Conservation (phyloP, 2,888 invertebrate species). For the Nemoura dubitans region DNA sequence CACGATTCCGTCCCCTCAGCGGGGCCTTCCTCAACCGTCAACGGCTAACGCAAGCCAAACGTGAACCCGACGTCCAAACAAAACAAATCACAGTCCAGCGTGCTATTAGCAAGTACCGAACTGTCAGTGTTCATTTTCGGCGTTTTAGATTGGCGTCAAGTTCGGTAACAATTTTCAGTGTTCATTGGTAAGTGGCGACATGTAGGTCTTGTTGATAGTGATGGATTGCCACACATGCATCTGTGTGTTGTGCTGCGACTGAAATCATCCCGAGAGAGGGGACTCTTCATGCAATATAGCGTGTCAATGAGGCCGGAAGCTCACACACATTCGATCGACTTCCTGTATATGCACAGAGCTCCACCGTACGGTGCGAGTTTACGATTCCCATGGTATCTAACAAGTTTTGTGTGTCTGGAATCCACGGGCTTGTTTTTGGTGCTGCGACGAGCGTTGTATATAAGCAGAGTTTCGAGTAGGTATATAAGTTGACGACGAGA, state of each 20-base stretch:
- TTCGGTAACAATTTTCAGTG: not conserved
- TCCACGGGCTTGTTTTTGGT: not conserved
- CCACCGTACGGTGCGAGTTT: not conserved
- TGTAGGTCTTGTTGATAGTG: not conserved
- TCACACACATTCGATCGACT: constrained; percentile 28
- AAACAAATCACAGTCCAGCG: too few relatives aligned
- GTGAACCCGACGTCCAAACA: too few relatives aligned
- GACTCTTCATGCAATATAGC: not conserved
- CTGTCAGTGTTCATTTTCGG: not conserved
- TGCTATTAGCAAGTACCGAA: too few relatives aligned
- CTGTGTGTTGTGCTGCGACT: not conserved
- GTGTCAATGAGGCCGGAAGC: constrained; percentile 30
- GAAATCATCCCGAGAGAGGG: constrained; percentile 20
- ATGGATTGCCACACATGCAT: constrained; percentile 1
- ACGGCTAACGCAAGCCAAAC: too few relatives aligned
- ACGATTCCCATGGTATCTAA: constrained; percentile 12
- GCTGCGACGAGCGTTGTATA: not conserved
- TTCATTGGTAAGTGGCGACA: not conserved
- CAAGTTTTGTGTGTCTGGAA: not conserved
- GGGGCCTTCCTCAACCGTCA: too few relatives aligned
- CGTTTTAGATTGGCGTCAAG: not conserved
- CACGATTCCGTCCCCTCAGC: too few relatives aligned
- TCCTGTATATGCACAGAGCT: not conserved
- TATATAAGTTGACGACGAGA: too few relatives aligned
- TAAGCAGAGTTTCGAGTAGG: too few relatives aligned